These are phyloP conservation scores for Gorsachius magnificus DNA, from an alignment of 2,797 vertebrate species.

Conservation along the genomic window DNA sequence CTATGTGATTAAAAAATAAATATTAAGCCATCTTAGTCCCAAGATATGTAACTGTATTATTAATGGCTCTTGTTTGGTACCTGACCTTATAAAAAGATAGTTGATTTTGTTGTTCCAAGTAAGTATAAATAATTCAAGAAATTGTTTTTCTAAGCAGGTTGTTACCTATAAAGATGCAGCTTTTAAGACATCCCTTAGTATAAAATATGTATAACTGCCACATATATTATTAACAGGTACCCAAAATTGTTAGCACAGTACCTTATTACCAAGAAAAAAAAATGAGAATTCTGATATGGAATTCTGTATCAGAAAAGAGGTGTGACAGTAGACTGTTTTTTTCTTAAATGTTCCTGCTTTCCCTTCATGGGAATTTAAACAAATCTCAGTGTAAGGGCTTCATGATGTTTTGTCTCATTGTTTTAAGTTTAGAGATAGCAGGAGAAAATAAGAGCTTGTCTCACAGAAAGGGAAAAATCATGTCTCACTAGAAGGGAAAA, in stretches of 20 bases:
- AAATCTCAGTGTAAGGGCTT: not conserved
- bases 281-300: slow-evolving; percentile 16
- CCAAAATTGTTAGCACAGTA: slow-evolving; percentile 34
- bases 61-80: slow-evolving; percentile 61
- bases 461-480: not conserved
- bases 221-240: slow-evolving; percentile 72
- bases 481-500: slow-evolving; percentile 29
- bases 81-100: slow-evolving; percentile 68
- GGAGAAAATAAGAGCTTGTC: not conserved
- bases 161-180: slow-evolving; percentile 69
- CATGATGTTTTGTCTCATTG: not conserved
- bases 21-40: slow-evolving; percentile 16
- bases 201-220: slow-evolving; percentile 73
- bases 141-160: slow-evolving; percentile 65
- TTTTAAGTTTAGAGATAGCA: not conserved
- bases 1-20: slow-evolving; percentile 53
- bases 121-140: slow-evolving; percentile 73
- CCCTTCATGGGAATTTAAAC: not conserved
- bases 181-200: slow-evolving; percentile 70
- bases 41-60: slow-evolving; percentile 53
- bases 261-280: slow-evolving; percentile 12
- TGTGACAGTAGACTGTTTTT: not conserved
- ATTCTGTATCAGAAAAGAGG: slow-evolving; percentile 5
- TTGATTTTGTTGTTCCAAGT: slow-evolving; percentile 71
- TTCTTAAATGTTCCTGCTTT: not conserved